A percentile compares a stretch with the other conserved stretches of the same genome.
Evolutionary conservation across 2,797 vertebrate species (phyloP).

Genomic region (Enteromius argenteus): DNA sequence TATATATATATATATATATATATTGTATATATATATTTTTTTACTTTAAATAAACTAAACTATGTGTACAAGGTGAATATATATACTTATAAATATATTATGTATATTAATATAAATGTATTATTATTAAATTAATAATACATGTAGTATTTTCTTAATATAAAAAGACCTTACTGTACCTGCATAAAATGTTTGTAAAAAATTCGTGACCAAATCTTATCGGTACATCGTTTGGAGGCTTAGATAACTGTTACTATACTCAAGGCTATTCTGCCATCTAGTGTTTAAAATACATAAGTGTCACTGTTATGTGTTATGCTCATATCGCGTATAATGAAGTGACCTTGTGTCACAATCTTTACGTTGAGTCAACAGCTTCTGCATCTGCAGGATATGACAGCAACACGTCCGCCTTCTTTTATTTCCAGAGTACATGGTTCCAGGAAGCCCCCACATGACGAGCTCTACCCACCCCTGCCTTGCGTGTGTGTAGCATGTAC

Average conservation of each 20-base stretch:
- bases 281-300: not conserved
- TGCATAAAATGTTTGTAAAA: not conserved
- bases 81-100: too few relatives aligned
- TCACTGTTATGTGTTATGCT: not conserved
- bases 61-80: too few relatives aligned
- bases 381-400: not conserved
- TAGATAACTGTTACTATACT: not conserved
- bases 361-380: not conserved
- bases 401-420: not conserved
- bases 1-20: too few relatives aligned
- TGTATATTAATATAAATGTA: too few relatives aligned
- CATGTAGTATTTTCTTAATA: too few relatives aligned
- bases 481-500: not conserved
- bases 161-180: not conserved
- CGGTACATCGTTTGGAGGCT: not conserved
- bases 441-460: constrained; percentile 6
- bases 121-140: too few relatives aligned
- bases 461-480: not conserved
- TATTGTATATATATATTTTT: too few relatives aligned
- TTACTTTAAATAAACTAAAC: too few relatives aligned
- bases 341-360: not conserved
- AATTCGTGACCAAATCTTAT: not conserved
- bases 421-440: not conserved
- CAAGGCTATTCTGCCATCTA: constrained; percentile 16
- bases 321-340: not conserved